Evolutionary conservation across 2,797 vertebrate genomes (phyloP), one percentile per base, ranked within the genome.

Genomic region (Loriculus beryllinus): DNA sequence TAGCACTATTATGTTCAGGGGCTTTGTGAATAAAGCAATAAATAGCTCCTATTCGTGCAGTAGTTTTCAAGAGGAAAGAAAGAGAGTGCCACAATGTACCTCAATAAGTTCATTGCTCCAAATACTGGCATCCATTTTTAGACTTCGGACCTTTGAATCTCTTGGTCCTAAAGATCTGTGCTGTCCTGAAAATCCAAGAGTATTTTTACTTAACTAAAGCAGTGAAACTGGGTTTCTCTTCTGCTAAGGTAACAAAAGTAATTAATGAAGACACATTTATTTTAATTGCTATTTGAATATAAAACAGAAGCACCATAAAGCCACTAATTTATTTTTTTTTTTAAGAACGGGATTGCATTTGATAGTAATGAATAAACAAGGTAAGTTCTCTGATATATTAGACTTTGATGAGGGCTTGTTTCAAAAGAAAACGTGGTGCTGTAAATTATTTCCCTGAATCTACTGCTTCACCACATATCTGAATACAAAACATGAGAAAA

Each of bases 101-200:
- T 99, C 99, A n/a, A 99, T 99, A 23, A 99, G 98, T 75, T 99
- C 99, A 89, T 99, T 99, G 96, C 98, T 99, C 99, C 99, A 99
- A 96, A 99, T 98, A 74, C 98, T 99, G 92, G 98, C 98, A 97
- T 99, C 99, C 98, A 99, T 97, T 97, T 99, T 99, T 54, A 99
- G 96, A 96, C 99, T 99, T 37, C 98, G 97, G 51, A 99, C 98
- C 86, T 99, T 99, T 40, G 99, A 99, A 88, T 99, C 98, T 91
- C 98, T 98, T 22, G 98, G 98, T 77, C 99, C 99, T 47, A 99
- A 98, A 57, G 98, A 98, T 80, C 99, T 98, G 95, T 99, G 99
- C 43, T 99, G 99, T 81, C 99, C 99, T 99, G 95, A 51, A 96
- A 82, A 70, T n/a, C 88, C 94, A 91, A 93, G 26, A 90, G 35